These are phyloP conservation scores for Esox masquinongy DNA, from an alignment of 2,797 vertebrate species.

Conservation along the genomic window DNA sequence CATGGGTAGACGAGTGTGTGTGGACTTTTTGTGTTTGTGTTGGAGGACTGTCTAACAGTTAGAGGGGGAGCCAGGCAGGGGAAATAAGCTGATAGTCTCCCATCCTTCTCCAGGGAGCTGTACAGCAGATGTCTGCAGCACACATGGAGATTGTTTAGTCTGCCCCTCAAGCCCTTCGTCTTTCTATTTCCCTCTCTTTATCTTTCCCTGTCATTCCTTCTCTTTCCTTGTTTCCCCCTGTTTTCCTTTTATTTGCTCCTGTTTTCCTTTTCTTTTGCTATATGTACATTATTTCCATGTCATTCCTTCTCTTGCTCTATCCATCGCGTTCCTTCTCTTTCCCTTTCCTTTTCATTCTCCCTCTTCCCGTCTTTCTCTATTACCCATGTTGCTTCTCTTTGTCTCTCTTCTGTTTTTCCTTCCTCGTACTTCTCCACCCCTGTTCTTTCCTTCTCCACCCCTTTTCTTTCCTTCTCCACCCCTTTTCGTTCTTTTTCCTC, in stretches of 20 bases:
- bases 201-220: background rate
- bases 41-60: conserved; percentile 11
- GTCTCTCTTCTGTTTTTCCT: too few species aligned
- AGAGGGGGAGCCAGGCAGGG: background rate
- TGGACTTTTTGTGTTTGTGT: conserved; percentile 10
- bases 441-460: background rate
- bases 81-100: conserved; percentile 16
- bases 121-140: conserved; percentile 13
- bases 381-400: too few species aligned
- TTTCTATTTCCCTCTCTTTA: conserved; percentile 1
- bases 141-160: conserved; percentile 29
- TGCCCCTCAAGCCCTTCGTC: conserved; percentile 22
- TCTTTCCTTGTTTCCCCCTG: background rate
- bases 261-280: background rate
- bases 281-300: too few species aligned
- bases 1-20: background rate
- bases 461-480: background rate
- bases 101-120: conserved; percentile 6
- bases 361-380: too few species aligned
- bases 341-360: too few species aligned
- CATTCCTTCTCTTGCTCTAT: too few species aligned
- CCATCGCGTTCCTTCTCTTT: background rate
- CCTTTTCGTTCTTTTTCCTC: background rate
- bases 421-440: too few species aligned
- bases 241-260: background rate